Base-by-base conservation (phyloP, 1,140 invertebrate species). In the Drosophila grimshawi region DNA sequence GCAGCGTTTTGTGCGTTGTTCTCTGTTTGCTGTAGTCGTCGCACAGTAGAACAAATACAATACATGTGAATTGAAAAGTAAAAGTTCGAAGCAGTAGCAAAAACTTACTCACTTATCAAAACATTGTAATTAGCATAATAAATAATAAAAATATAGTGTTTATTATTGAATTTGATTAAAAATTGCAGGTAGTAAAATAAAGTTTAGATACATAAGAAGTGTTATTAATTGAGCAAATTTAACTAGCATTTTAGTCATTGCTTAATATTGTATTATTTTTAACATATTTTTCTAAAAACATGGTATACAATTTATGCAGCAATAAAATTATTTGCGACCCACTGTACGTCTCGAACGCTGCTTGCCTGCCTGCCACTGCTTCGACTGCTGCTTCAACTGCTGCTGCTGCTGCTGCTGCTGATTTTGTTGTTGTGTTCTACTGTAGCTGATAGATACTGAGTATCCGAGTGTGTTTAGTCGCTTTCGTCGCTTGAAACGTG, bases 401-500 rank as follows among this genome's bases (percentile, higher is more conserved):
- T 52, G 59, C 29, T 45, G 60, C 45, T 55, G 59, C 4, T 56
- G 41, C 11, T 52, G 52, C 10, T 66, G 10, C 6, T 72, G 64
- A 63, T 80, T 60, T 71, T 85, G 77, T 69, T 68, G 65, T 62
- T 72, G 75, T 76, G 82, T 86, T 86, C 82, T 86, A 86, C 81
- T 78, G 85, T 89, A 68, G 63, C 77, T 73, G 73, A 88, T 88
- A 88, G 85, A 88, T 89, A 88, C 86, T 80, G 56, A 52, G 81
- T 88, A 72, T 79, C 81, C 70, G 67, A 79, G 72, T 88, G 70
- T 89, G 79, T 74, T 90, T 86, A 90, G 86, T 90, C 82, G 88
- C 82, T 80, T 90, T 81, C 70, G 86, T 90, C 76, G 82, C 86
- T 86, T 90, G 86, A 81, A 81, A 90, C 77, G 81, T 85, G 82